Evolutionary conservation across 2,888 invertebrate species (phyloP), one percentile per base, ranked within the genome.

Genomic region (Ptilodon capucinus): DNA sequence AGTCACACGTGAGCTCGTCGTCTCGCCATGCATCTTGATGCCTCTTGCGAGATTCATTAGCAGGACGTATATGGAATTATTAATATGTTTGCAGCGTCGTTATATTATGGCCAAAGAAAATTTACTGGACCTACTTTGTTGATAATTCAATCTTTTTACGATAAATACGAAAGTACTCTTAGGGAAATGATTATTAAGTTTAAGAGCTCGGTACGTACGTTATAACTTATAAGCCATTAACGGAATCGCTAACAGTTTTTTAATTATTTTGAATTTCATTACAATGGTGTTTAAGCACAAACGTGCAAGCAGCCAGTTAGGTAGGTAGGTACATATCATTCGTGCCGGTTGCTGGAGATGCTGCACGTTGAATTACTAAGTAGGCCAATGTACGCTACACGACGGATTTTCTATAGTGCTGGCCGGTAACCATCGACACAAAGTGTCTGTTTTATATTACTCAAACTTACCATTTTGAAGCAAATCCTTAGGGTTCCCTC

Each of bases 321-420:
- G n/a, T n/a, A n/a, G n/a, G n/a, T n/a, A 28, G 40, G 46, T 42
- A 42, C 14, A 47, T 61, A 67, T 72, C 70, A 67, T 69, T 73
- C 70, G 74, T 75, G 76, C 65, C 71, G 72, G 67, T 72, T 55
- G 67, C 46, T 61, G 61, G 58, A 68, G 60, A 67, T 51, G 63
- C 55, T 68, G 53, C 67, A 57, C 69, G 60, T 62, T 58, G 61
- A 60, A 64, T 64, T 61, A 55, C 59, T 60, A 82, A 79, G 76
- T 86, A 61, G 80, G 84, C 77, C 80, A 81, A 73, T 60, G 78
- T 72, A 80, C 77, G 69, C 70, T 63, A 63, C 55, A 64, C 75
- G 69, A 59, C 39, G 32, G 21, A 72, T 76, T 79, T 82, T 82
- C 72, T 73, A 54, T 69, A 55, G 60, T 61, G 64, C 48, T 53